Percentiles rank a stretch among this genome's conserved stretches.
phyloP scores from a whole-genome alignment of 2,113 vertebrate species.

The Grammomys dolichurus region DNA sequence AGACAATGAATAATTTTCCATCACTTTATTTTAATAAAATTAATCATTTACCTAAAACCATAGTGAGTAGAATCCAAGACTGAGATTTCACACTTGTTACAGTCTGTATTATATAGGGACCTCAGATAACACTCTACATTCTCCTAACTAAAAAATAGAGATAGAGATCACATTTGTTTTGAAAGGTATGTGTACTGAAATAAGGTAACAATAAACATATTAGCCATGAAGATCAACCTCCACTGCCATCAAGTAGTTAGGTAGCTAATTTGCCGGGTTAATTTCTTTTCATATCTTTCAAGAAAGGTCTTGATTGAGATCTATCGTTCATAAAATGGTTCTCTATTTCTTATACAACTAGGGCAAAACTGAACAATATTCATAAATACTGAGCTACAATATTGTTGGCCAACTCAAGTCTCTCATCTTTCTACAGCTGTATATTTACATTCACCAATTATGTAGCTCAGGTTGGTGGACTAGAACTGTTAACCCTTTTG shows the following conservation, averaged over 20 bases:
- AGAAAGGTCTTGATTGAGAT: neutral
- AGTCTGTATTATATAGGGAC: neutral
- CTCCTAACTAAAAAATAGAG: neutral
- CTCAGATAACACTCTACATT: neutral
- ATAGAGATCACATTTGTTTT: constrained; percentile 7
- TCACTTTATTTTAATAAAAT: constrained; percentile 14
- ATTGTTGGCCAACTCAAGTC: neutral
- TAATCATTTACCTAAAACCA: neutral
- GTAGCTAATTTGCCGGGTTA: neutral
- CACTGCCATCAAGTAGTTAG: neutral
- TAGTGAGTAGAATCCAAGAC: constrained; percentile 3
- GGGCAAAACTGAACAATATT: neutral
- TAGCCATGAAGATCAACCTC: neutral
- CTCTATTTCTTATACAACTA: neutral
- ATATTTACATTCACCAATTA: neutral
- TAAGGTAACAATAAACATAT: neutral
- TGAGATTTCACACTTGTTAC: neutral
- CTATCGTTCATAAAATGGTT: neutral
- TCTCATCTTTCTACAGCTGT: neutral
- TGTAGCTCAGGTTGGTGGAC: neutral
- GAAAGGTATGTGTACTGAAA: neutral
- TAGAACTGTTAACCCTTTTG: neutral
- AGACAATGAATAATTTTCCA: neutral
- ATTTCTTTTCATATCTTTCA: neutral
- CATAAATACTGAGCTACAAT: neutral